Evolutionary conservation across 2,888 invertebrate genomes (phyloP).

Genomic region (Scaptomyza caliginosa): DNA sequence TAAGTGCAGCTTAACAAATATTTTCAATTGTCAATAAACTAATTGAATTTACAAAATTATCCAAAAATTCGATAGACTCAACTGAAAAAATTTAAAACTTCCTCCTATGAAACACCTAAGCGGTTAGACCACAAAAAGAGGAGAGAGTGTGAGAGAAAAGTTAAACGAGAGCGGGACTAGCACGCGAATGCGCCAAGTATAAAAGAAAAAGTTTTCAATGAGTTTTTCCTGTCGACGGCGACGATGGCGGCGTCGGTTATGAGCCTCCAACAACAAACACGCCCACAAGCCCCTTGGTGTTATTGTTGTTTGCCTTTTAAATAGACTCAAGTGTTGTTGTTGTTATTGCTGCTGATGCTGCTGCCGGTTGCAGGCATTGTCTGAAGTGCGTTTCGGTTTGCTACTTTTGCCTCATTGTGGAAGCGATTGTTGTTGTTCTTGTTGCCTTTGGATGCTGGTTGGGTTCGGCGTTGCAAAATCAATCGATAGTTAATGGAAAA

Average conservation of each 20-base stretch:
- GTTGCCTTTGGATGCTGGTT: slow-evolving; percentile 54
- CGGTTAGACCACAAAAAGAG: slow-evolving; percentile 30
- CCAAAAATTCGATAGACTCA: slow-evolving; percentile 4
- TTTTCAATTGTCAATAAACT: not conserved
- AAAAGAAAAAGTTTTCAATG: slow-evolving; percentile 82
- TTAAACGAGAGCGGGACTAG: slow-evolving; percentile 29
- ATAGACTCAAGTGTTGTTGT: slow-evolving; percentile 76
- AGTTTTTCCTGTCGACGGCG: slow-evolving; percentile 77
- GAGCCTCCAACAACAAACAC: slow-evolving; percentile 52
- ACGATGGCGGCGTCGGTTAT: slow-evolving; percentile 67
- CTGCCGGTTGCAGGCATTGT: slow-evolving; percentile 73
- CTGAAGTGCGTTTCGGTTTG: slow-evolving; percentile 77
- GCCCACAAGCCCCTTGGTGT: slow-evolving; percentile 42
- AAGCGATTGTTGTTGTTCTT: slow-evolving; percentile 17
- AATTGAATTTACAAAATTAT: slow-evolving; percentile 7
- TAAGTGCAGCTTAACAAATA: not conserved
- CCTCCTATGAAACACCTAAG: slow-evolving; percentile 69
- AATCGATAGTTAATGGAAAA: slow-evolving; percentile 84
- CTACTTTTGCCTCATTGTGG: slow-evolving; percentile 65
- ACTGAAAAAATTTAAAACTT: slow-evolving; percentile 80
- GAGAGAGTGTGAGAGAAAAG: slow-evolving; percentile 2
- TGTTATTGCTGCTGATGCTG: slow-evolving; percentile 39
- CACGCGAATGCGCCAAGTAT: slow-evolving; percentile 70
- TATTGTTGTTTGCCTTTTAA: slow-evolving; percentile 80
- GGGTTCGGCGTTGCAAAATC: slow-evolving; percentile 77